A percentile compares a stretch with the other conserved stretches of the same genome.
Evolutionary conservation across 2,888 invertebrate genomes (phyloP).

Genomic region (Nymphalis urticae): DNA sequence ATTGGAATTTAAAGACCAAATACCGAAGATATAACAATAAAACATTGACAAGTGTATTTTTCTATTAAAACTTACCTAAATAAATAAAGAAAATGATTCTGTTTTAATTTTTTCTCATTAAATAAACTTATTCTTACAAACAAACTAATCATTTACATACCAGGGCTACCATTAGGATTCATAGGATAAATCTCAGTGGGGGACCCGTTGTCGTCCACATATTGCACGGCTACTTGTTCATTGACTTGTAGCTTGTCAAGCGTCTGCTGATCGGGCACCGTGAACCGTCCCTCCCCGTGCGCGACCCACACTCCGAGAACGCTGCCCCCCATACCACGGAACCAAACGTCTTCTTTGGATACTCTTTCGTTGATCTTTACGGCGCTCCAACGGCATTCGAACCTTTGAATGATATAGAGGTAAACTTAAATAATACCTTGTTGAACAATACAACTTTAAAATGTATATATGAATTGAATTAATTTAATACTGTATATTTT

Average conservation of each 20-base stretch:
- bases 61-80: too few species aligned
- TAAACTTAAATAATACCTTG: too few species aligned
- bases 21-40: too few species aligned
- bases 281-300: constrained; percentile 95
- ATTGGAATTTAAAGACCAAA: too few species aligned
- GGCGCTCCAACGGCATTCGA: constrained; percentile 88
- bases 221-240: constrained; percentile 89
- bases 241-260: constrained; percentile 75
- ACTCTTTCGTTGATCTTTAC: constrained; percentile 84
- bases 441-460: too few species aligned
- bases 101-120: too few species aligned
- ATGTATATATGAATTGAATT: too few species aligned
- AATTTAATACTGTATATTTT: too few species aligned
- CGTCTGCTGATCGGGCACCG: constrained; percentile 76
- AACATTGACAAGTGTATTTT: too few species aligned
- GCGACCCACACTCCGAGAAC: constrained; percentile 97
- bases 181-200: constrained; percentile 93
- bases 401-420: constrained; percentile 50
- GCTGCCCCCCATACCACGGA: constrained; percentile 93
- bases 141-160: constrained; percentile 59
- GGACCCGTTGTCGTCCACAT: constrained; percentile 89
- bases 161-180: constrained; percentile 95
- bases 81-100: too few species aligned
- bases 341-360: constrained; percentile 88
- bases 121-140: too few species aligned